Conservation (phyloP, 2,888 invertebrate genomes). For the Leptura quadrifasciata region DNA sequence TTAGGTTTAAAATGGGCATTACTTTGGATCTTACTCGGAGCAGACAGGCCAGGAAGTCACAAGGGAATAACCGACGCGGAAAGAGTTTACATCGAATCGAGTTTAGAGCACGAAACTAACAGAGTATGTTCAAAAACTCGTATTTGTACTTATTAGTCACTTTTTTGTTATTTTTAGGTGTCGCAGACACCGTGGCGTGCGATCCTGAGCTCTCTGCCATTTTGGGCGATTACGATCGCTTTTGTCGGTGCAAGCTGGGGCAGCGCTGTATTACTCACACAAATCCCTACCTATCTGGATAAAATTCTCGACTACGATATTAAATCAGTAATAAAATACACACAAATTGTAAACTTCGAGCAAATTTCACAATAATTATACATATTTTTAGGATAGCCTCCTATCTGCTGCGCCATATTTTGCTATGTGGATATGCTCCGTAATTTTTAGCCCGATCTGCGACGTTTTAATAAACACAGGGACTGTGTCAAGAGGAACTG, state of each 20-base stretch:
- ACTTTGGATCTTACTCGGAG: slow-evolving; percentile 79
- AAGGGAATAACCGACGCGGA: slow-evolving; percentile 80
- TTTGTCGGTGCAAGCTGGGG: slow-evolving; percentile 88
- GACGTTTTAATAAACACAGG: slow-evolving; percentile 77
- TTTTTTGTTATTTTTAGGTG: slow-evolving; percentile 50
- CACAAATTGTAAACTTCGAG: neutral
- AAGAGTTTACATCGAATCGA: slow-evolving; percentile 79
- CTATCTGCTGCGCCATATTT: slow-evolving; percentile 85
- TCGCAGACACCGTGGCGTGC: slow-evolving; percentile 82
- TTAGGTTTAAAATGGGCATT: slow-evolving; percentile 79
- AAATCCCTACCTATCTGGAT: slow-evolving; percentile 88
- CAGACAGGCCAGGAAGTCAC: slow-evolving; percentile 80
- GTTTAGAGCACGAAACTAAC: slow-evolving; percentile 55
- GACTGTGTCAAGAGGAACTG: slow-evolving; percentile 63
- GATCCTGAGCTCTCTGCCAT: slow-evolving; percentile 84
- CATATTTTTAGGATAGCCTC: slow-evolving; percentile 77
- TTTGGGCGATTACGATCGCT: slow-evolving; percentile 83
- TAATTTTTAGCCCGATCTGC: slow-evolving; percentile 81
- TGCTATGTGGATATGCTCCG: slow-evolving; percentile 82
- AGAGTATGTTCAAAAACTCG: slow-evolving; percentile 82
- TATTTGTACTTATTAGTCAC: no score
- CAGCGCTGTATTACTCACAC: slow-evolving; percentile 88
- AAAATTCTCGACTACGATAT: slow-evolving; percentile 83
- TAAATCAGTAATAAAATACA: slow-evolving; percentile 75
- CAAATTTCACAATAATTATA: no score